Conservation (phyloP, 2,888 invertebrate genomes). For the Ochropleura leucogaster region DNA sequence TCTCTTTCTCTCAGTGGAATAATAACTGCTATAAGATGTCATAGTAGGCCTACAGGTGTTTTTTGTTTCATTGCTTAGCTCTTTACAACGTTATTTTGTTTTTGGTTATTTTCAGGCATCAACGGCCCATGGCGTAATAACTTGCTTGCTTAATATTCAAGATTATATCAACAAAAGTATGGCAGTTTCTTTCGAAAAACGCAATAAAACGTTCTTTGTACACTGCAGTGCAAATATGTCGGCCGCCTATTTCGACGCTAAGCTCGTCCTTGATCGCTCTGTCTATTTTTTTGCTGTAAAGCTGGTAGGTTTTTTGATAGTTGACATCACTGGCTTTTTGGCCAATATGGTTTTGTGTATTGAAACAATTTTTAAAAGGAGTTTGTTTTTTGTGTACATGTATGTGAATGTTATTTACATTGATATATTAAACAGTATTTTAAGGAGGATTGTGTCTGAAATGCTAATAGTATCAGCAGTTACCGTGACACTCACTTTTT, state of each 20-base stretch:
- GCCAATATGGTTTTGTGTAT: neutral
- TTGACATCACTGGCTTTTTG: constrained; percentile 1
- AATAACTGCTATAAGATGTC: too few species aligned
- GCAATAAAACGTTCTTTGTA: neutral
- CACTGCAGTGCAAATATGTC: neutral
- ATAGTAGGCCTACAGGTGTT: too few species aligned
- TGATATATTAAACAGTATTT: neutral
- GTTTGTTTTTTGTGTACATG: neutral
- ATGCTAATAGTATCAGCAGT: too few species aligned
- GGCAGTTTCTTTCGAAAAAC: neutral
- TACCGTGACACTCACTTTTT: too few species aligned
- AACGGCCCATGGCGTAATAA: too few species aligned
- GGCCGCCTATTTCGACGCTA: constrained; percentile 16
- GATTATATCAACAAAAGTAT: neutral
- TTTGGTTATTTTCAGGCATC: too few species aligned
- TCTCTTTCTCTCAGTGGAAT: too few species aligned
- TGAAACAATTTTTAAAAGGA: neutral
- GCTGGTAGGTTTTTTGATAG: neutral
- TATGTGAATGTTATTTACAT: neutral
- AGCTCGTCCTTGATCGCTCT: constrained; percentile 9
- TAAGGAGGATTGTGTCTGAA: neutral
- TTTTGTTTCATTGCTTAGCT: too few species aligned
- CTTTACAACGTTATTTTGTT: too few species aligned
- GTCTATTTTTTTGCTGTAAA: constrained; percentile 5
- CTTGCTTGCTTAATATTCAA: neutral